Percentiles rank a stretch among this genome's conserved stretches.
These are phyloP conservation scores for Rhinolophus ferrumequinum DNA, from an alignment of 2,113 vertebrate species.

Conservation along the genomic window DNA sequence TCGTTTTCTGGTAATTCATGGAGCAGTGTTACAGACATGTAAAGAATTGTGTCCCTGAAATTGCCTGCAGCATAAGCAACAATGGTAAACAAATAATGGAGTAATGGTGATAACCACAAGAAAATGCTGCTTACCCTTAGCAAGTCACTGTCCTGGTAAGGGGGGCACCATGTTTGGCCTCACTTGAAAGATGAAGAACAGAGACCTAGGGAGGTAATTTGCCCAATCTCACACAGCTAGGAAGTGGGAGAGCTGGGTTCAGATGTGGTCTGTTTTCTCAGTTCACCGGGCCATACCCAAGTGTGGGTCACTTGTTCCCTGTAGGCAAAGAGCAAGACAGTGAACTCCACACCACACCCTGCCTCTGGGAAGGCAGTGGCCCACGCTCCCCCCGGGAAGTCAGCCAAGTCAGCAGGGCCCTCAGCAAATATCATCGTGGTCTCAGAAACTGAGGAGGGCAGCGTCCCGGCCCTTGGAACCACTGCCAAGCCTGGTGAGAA, in stretches of 20 bases:
- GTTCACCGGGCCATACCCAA: background rate
- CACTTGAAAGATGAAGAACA: background rate
- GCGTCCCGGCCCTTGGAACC: accelerated
- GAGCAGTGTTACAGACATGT: background rate
- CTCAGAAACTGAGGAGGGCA: slow-evolving; percentile 80
- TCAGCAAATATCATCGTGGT: slow-evolving; percentile 75
- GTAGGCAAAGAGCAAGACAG: slow-evolving; percentile 79
- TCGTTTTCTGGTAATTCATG: background rate
- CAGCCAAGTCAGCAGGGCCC: background rate
- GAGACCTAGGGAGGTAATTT: background rate
- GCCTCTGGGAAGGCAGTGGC: slow-evolving; percentile 7
- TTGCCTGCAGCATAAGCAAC: background rate
- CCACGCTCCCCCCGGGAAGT: slow-evolving; percentile 63
- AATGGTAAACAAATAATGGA: background rate
- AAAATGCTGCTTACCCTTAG: background rate
- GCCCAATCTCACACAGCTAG: background rate
- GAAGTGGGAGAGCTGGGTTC: background rate
- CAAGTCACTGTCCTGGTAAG: background rate
- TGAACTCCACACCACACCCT: slow-evolving; percentile 73
- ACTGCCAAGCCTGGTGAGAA: slow-evolving; percentile 77
- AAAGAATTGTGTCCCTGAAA: background rate
- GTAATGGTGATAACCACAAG: background rate
- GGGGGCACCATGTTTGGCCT: background rate
- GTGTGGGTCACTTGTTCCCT: background rate
- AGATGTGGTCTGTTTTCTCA: background rate